Percentiles rank a stretch among this genome's conserved stretches.
These are phyloP conservation scores for Acronicta leporina DNA, from an alignment of 2,888 invertebrate genomes.

Conservation along the genomic window DNA sequence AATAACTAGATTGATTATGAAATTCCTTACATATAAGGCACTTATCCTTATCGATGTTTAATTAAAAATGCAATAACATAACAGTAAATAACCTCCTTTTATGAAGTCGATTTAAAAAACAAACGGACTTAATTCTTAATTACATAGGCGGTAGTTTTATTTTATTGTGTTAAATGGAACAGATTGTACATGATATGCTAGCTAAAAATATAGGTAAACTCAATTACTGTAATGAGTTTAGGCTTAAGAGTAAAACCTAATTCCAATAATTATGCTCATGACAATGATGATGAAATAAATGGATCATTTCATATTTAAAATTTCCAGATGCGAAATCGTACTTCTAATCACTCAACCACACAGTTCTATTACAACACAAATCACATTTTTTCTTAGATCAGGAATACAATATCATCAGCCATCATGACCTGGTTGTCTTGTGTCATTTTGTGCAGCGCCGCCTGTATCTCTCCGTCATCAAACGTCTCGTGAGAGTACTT, in stretches of 20 bases:
- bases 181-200: not conserved
- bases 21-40: constrained; percentile 16
- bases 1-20: constrained; percentile 25
- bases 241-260: no score
- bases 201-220: no score
- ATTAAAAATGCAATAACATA: constrained; percentile 22
- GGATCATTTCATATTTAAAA: no score
- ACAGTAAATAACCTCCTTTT: constrained; percentile 25
- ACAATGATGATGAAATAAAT: no score
- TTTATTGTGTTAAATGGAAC: no score
- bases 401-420: constrained; percentile 94
- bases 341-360: not conserved
- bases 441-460: constrained; percentile 95
- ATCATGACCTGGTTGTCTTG: constrained; percentile 98
- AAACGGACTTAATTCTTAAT: constrained; percentile 13
- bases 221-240: no score
- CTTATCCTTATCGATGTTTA: constrained; percentile 9
- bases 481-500: constrained; percentile 90
- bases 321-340: no score
- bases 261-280: no score
- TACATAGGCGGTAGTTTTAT: constrained; percentile 31
- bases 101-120: no score
- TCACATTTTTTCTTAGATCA: constrained; percentile 89
- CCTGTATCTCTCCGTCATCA: constrained; percentile 91
- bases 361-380: not conserved